Conservation (phyloP, 1,140 invertebrate genomes). For the Polypedilum vanderplanki region DNA sequence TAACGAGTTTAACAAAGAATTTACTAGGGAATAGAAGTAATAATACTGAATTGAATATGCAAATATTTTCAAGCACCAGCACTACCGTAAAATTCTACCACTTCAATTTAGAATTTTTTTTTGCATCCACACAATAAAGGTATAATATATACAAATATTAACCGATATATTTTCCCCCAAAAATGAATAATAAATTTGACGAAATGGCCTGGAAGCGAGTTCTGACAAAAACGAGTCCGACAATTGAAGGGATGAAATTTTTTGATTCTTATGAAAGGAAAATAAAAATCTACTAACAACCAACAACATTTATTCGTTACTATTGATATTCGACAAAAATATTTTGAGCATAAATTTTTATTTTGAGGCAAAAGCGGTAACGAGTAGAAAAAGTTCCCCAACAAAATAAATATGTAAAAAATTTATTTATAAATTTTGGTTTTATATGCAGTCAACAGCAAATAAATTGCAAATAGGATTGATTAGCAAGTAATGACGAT, state of each 20-base stretch:
- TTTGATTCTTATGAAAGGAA: not conserved
- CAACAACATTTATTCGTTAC: not conserved
- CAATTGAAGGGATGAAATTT: not conserved
- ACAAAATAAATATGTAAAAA: not conserved
- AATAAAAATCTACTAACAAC: slow-evolving; percentile 4
- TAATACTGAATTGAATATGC: not conserved
- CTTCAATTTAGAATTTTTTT: not conserved
- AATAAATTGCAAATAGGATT: no score
- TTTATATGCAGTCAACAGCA: no score
- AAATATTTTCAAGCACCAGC: not conserved
- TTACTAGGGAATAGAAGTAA: not conserved
- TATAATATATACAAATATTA: not conserved
- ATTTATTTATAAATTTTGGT: no score
- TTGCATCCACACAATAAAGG: not conserved
- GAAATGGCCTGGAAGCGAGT: not conserved
- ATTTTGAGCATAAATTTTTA: not conserved
- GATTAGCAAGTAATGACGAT: no score
- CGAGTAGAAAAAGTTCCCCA: not conserved
- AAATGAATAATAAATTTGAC: not conserved
- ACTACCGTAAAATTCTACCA: no score
- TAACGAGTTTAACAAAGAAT: not conserved
- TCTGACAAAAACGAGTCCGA: not conserved
- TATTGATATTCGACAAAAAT: not conserved
- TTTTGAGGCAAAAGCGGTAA: not conserved
- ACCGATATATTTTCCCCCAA: not conserved